Conservation (phyloP, 1,140 invertebrate genomes). For the Drosophila novamexicana region DNA sequence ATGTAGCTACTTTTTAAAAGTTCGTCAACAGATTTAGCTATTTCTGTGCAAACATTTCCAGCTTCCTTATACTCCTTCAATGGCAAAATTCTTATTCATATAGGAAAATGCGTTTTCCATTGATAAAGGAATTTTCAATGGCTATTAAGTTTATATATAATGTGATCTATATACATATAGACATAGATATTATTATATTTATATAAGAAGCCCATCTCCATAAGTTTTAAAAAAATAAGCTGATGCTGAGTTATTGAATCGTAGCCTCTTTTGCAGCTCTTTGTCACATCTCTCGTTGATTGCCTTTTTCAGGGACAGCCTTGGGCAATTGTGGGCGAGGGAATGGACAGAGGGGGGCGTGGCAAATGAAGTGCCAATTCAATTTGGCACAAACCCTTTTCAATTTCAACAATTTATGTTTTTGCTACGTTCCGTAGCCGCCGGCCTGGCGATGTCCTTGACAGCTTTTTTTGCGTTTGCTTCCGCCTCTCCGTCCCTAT, state of each 20-base stretch:
- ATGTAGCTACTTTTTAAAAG: too few relatives aligned
- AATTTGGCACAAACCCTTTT: slow-evolving; percentile 31
- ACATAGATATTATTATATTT: too few relatives aligned
- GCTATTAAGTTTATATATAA: too few relatives aligned
- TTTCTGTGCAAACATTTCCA: too few relatives aligned
- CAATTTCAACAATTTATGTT: slow-evolving; percentile 22
- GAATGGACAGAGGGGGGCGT: neutral
- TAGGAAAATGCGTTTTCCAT: too few relatives aligned
- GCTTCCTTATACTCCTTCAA: too few relatives aligned
- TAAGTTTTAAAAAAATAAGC: too few relatives aligned
- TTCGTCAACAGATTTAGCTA: too few relatives aligned
- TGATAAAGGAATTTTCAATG: too few relatives aligned
- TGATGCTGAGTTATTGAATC: neutral
- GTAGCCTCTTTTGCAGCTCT: neutral
- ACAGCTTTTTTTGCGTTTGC: slow-evolving; percentile 10
- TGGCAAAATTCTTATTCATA: too few relatives aligned
- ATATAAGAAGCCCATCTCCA: too few relatives aligned
- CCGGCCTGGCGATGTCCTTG: slow-evolving; percentile 58
- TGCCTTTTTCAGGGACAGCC: neutral
- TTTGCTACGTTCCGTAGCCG: slow-evolving; percentile 28
- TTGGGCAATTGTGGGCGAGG: neutral
- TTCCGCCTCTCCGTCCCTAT: neutral
- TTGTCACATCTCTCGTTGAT: neutral
- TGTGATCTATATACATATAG: too few relatives aligned
- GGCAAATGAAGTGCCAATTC: slow-evolving; percentile 26